Evolutionary conservation across 2,888 invertebrate species (phyloP).

Genomic region (Nowickia ferox): DNA sequence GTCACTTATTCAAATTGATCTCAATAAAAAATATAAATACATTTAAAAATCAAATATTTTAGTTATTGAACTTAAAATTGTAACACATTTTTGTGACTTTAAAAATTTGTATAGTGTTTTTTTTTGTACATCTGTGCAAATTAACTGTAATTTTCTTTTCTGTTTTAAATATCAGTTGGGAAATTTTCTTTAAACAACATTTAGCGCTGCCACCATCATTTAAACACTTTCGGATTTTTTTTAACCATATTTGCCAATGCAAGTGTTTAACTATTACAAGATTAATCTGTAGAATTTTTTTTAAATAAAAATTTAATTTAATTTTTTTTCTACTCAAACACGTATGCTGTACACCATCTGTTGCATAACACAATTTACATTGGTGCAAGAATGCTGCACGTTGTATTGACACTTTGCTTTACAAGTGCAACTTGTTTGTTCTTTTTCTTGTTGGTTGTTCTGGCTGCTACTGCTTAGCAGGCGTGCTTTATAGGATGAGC

Average conservation of each 20-base stretch:
- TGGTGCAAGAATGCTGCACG: conserved; percentile 34
- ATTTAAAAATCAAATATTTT: no score
- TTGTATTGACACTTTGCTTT: conserved; percentile 52
- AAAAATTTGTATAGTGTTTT: no score
- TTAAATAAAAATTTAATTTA: conserved; percentile 33
- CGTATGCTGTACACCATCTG: background rate
- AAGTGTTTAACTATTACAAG: conserved; percentile 2
- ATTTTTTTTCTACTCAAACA: background rate
- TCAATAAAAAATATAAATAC: background rate
- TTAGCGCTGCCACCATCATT: background rate
- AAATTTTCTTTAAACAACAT: background rate
- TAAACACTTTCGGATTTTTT: background rate
- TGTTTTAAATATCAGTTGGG: background rate
- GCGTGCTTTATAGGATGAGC: conserved; percentile 22
- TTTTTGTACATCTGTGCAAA: no score
- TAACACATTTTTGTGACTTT: no score
- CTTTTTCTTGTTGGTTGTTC: background rate
- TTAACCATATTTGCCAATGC: background rate
- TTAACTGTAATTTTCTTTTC: background rate
- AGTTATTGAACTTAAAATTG: no score
- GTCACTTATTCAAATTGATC: background rate
- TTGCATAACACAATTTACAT: conserved; percentile 14
- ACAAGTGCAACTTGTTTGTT: conserved; percentile 41
- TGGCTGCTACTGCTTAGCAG: conserved; percentile 4
- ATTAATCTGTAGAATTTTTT: conserved; percentile 48